These are phyloP conservation scores for Drosophila nr. fundita DNA, from an alignment of 2,888 invertebrate genomes.

Conservation along the genomic window DNA sequence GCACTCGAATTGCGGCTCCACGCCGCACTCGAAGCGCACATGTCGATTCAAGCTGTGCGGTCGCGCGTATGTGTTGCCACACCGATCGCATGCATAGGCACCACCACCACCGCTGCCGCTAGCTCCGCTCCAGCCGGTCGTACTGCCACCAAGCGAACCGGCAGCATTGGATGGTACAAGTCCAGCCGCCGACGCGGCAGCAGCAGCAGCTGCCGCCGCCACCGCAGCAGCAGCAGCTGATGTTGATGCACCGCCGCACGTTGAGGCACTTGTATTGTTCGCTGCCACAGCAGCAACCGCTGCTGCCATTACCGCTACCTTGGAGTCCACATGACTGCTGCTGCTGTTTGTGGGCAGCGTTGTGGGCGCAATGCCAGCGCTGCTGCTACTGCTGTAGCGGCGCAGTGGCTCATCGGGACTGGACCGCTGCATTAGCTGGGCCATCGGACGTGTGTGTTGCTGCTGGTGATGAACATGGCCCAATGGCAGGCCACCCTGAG, in stretches of 20 bases:
- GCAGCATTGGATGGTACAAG: constrained; percentile 35
- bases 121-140: constrained; percentile 28
- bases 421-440: constrained; percentile 75
- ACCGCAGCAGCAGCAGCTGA: constrained; percentile 67
- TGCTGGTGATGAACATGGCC: constrained; percentile 42
- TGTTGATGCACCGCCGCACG: constrained; percentile 64
- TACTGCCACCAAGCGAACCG: constrained; percentile 11
- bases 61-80: constrained; percentile 87
- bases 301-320: constrained; percentile 58
- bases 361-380: constrained; percentile 35
- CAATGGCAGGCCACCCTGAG: constrained; percentile 33
- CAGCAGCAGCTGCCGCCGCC: constrained; percentile 43
- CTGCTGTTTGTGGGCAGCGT: constrained; percentile 58
- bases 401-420: constrained; percentile 70
- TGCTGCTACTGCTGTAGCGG: constrained; percentile 76
- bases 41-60: constrained; percentile 87
- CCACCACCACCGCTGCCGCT: constrained; percentile 73
- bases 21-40: constrained; percentile 87
- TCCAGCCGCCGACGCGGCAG: constrained; percentile 41
- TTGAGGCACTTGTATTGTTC: constrained; percentile 65
- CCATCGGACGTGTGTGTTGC: constrained; percentile 82
- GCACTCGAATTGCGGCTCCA: constrained; percentile 88
- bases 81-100: constrained; percentile 86
- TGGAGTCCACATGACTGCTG: constrained; percentile 43
- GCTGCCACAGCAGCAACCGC: constrained; percentile 64